Base-by-base conservation (phyloP, 2,113 vertebrate species). In the Phylloscopus trochilus region DNA sequence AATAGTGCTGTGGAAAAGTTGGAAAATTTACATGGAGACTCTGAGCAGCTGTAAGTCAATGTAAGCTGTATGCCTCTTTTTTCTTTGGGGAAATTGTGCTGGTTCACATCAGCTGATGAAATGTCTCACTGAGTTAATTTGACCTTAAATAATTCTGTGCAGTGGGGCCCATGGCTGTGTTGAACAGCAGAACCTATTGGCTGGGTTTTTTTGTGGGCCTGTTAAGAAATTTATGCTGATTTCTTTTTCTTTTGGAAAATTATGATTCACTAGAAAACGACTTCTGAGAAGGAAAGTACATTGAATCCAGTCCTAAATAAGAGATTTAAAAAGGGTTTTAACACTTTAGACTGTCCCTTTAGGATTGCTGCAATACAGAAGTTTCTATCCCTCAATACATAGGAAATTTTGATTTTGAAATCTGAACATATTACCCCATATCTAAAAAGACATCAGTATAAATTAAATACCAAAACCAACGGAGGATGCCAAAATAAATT, bases 321-420 rank as follows among this genome's bases (percentile, higher is more conserved):
- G 39, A 70, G 19, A 74, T 69, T 72, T 1, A 11, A 80, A 58
- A 37, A 46, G 0, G 1, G 1, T 37, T 87, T 85, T 64, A 90
- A 77, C 8, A 21, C 37, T 86, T 88, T 7, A 43, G 23, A 46
- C 11, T 26, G 6, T 66, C 15, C 17, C 17, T 62, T 12, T 76
- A 66, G 35, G 43, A 62, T 7, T 70, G 20, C 15, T 92, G 33
- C 52, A 72, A 52, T 51, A 49, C 5, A 37, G 44, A 73, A 66
- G 0, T 8, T 62, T 75, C 79, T 73, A 53, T 79, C 69, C 33
- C 14, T 86, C 30, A 35, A 13, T 80, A 74, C 7, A 49, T 43
- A 83, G 19, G 14, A 49, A 60, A 77, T 80, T 73, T 92, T 7
- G n/a, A 6, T 35, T 90, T 80, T 69, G 64, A 80, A 96, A 90